phyloP scores from a whole-genome alignment of 2,113 vertebrate species.

The Cynocephalus volans region DNA sequence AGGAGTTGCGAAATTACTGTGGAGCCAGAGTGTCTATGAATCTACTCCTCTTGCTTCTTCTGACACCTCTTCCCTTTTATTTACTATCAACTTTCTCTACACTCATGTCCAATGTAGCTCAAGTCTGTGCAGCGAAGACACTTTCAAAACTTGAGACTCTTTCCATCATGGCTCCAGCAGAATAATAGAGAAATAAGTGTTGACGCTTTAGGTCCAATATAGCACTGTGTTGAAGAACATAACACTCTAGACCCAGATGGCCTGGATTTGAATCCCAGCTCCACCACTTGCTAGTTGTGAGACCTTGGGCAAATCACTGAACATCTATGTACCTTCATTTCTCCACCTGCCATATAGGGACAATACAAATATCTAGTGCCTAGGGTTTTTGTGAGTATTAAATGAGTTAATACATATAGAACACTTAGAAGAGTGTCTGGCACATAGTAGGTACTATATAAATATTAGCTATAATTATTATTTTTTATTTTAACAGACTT shows the following conservation, averaged over 20 bases:
- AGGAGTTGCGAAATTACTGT: not conserved
- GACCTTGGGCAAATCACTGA: conserved; percentile 9
- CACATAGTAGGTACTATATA: not conserved
- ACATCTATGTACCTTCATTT: not conserved
- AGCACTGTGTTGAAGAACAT: not conserved
- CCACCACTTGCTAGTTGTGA: not conserved
- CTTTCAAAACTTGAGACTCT: not conserved
- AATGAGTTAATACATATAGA: conserved; percentile 30
- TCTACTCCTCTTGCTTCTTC: not conserved
- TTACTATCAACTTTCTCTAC: conserved; percentile 12
- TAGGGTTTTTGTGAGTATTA: conserved; percentile 28
- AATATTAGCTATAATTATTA: conserved; percentile 17
- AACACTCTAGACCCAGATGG: not conserved
- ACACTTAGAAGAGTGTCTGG: conserved; percentile 28
- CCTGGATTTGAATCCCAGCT: conserved; percentile 5
- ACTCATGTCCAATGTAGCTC: not conserved
- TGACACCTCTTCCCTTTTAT: conserved; percentile 12
- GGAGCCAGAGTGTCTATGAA: not conserved
- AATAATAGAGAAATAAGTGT: conserved; percentile 43
- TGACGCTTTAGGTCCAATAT: not conserved
- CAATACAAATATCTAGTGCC: conserved; percentile 28
- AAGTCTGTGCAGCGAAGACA: not conserved
- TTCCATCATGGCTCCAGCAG: not conserved
- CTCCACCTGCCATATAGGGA: conserved; percentile 2
- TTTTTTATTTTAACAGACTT: conserved; percentile 42